Evolutionary conservation across 2,113 vertebrate species (phyloP).

Genomic region (Xerus inauris): DNA sequence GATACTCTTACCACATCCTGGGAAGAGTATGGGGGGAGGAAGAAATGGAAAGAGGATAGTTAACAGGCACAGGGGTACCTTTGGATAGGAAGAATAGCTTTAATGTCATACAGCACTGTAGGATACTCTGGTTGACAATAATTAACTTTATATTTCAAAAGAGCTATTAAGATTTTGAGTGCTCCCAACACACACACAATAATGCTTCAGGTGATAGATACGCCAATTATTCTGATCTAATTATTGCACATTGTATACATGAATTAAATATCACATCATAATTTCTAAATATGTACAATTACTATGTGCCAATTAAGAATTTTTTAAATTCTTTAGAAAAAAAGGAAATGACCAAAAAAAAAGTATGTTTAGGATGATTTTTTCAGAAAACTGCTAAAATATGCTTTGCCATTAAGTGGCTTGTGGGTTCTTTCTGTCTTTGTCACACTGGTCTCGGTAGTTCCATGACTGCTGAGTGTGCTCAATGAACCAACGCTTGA

Average conservation of each 20-base stretch:
- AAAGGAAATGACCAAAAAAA: background rate
- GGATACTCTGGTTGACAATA: background rate
- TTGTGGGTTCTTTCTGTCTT: background rate
- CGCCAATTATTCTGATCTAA: background rate
- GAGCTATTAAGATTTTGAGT: background rate
- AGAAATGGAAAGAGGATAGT: background rate
- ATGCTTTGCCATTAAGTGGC: background rate
- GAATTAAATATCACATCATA: background rate
- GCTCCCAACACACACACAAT: background rate
- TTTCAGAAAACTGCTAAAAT: background rate
- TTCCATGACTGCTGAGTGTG: conserved; percentile 22
- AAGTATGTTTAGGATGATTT: background rate
- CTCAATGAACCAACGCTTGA: background rate
- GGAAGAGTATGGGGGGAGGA: no score
- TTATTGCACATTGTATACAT: background rate
- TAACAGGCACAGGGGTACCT: background rate
- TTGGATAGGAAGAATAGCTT: background rate
- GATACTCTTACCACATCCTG: background rate
- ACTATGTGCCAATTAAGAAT: background rate
- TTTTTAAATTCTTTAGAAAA: background rate
- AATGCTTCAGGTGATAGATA: background rate
- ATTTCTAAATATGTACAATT: background rate
- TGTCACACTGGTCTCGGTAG: background rate
- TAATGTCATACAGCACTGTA: background rate
- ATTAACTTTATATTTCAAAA: background rate